These are phyloP conservation scores for Metalampra italica DNA, from an alignment of 2,888 invertebrate species.

Conservation along the genomic window DNA sequence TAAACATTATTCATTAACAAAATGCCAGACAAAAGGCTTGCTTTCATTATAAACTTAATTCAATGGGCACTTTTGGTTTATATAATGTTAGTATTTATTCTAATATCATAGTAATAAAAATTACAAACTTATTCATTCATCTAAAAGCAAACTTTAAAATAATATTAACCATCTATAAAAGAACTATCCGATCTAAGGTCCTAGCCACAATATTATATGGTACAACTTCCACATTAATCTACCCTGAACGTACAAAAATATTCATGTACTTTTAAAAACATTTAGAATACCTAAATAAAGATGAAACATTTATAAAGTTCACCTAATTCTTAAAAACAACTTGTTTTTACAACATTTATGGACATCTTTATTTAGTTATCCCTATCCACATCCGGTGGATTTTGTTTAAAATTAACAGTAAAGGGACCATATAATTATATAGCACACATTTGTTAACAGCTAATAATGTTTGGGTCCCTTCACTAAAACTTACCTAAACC, in stretches of 20 bases:
- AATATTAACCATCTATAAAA: conserved; percentile 73
- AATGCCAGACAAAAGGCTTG: conserved; percentile 72
- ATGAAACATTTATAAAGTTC: conserved; percentile 20
- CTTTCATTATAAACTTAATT: conserved; percentile 73
- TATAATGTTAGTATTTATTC: conserved; percentile 73
- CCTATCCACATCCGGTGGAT: conserved; percentile 39
- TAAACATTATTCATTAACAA: conserved; percentile 72
- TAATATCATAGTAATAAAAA: conserved; percentile 73
- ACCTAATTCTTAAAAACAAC: conserved; percentile 1
- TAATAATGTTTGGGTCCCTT: conserved; percentile 54
- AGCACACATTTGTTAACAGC: conserved; percentile 69
- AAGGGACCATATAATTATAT: conserved; percentile 55
- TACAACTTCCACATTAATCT: conserved; percentile 58
- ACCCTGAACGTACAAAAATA: conserved; percentile 76
- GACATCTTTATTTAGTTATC: conserved; percentile 48
- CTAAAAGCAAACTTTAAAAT: conserved; percentile 75
- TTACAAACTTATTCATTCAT: conserved; percentile 69
- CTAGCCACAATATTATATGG: conserved; percentile 69
- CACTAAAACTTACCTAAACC: conserved; percentile 56
- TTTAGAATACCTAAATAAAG: conserved; percentile 46
- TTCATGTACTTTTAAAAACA: conserved; percentile 69
- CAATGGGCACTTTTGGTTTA: conserved; percentile 80
- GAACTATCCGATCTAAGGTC: conserved; percentile 72
- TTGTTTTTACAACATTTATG: conserved; percentile 5
- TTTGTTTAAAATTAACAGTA: conserved; percentile 49